Base-by-base conservation (phyloP, 2,113 vertebrate genomes). In the Semnornis frantzii region DNA sequence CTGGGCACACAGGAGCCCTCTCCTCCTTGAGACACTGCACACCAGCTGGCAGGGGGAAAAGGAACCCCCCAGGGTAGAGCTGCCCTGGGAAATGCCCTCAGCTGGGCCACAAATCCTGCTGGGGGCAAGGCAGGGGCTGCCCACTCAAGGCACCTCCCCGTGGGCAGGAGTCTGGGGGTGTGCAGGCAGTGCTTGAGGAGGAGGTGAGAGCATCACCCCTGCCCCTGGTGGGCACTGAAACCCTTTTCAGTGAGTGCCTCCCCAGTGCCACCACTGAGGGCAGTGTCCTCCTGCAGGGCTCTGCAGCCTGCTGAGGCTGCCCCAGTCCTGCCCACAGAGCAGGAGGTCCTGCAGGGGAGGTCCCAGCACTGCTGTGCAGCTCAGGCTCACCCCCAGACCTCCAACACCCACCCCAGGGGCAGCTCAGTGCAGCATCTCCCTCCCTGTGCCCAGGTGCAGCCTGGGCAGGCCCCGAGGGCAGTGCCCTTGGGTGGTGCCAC, bases 131-230 rank as follows among this genome's bases (percentile, higher is more conserved):
- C 50, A 68, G 3, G n/a, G 33, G 4, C 11, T 14, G 69, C 42
- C 31, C 33, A 5, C 5, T 1, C 25, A 9, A 39, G 46, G 13
- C 24, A 30, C 31, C 1, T 0, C n/a, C 48, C 33, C 1, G 0
- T 1, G 20, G 34, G 30, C 37, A 57, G n/a, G 34, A 66, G 21
- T 55, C n/a, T 9, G 12, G 50, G 50, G n/a, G 17, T 16, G 20
- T 39, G 58, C 12, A 50, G 70, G 10, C 2, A 0, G 31, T n/a
- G 33, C 15, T 50, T 62, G 83, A 85, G 76, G 74, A 21, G 25
- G 52, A 68, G 64, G 52, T 39, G 33, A 37, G 11, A n/a, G 7
- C 16, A 1, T 44, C 3, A 8, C n/a, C 33, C 9, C 0, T 0
- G 1, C n/a, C 72, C 28, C 31, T 30, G 54, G 48, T 55, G 48